Evolutionary conservation across 2,797 vertebrate genomes (phyloP), one percentile per base, ranked within the genome.

Genomic region (Clangula hyemalis): DNA sequence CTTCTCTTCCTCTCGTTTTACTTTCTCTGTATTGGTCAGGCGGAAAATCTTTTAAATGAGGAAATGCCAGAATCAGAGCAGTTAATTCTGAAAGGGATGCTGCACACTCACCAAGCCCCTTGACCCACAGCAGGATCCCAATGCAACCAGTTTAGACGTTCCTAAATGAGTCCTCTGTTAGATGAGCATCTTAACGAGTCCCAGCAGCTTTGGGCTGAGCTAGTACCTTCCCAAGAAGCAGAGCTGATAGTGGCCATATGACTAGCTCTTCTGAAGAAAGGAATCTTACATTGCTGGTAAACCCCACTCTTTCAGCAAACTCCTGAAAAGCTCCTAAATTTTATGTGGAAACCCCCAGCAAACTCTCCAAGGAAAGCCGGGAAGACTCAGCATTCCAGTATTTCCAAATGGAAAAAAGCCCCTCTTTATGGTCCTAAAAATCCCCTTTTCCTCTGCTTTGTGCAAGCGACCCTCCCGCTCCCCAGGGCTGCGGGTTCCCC

Each of bases 281-380:
- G 38, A 20, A 49, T 20, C 2, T 1, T 8, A 25, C 8, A 3
- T 57, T 82, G 7, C 90, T 38, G 80, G 41, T 38, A 90, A 17
- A 60, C 5, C 39, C 47, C 68, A 34, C 70, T 34, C 53, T 60
- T 70, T 8, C 77, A 34, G 62, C 30, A 66, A 95, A 88, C 7
- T 84, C 74, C 27, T 58, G 36, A 2, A 8, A 36, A 66, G 6
- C 38, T 38, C 11, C 0, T 32, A 68, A 74, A 3, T 34, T 30
- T 1, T 34, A 36, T 62, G 41, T 70, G 96, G 96, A 95, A 96
- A 97, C 27, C 62, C 91, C 95, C 92, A 41, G 32, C 19, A 62
- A 72, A 5, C 39, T 81, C 47, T 90, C 54, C 7, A 34, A 81
- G 41, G 51, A 81, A 70, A 78, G 30, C 43, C 43, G 3, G 41